phyloP scores from a whole-genome alignment of 2,113 vertebrate species.

The Penelope pileata region DNA sequence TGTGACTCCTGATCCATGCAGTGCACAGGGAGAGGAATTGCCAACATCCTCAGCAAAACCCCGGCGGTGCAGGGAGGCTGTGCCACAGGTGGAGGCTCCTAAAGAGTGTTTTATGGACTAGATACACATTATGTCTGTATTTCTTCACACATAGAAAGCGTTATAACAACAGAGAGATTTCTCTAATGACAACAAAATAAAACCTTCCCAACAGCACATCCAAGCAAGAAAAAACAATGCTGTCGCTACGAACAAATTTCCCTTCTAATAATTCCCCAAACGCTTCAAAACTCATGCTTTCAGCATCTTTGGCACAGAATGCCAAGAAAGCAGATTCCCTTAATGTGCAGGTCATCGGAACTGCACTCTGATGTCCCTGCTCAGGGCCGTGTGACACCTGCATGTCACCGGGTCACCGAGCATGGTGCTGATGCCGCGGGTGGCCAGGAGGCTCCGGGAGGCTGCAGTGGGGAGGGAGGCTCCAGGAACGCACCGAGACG shows the following conservation, averaged over 20 bases:
- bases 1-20: not conserved
- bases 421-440: not conserved
- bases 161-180: constrained; percentile 71
- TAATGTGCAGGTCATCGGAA: not conserved
- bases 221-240: constrained; percentile 69
- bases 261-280: constrained; percentile 3
- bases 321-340: constrained; percentile 48
- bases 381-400: constrained; percentile 48
- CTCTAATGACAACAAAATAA: constrained; percentile 74
- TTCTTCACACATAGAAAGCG: constrained; percentile 72
- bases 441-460: not conserved
- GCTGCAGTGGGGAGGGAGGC: not conserved
- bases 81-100: constrained; percentile 64
- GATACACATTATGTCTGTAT: constrained; percentile 70
- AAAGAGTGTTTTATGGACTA: constrained; percentile 55
- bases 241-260: constrained; percentile 39
- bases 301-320: not conserved
- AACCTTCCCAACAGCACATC: constrained; percentile 67
- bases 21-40: constrained; percentile 28
- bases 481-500: not conserved
- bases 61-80: constrained; percentile 25
- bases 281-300: constrained; percentile 35
- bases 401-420: constrained; percentile 47
- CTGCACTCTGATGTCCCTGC: constrained; percentile 8
- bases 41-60: constrained; percentile 37